Evolutionary conservation across 2,113 vertebrate genomes (phyloP), one percentile per base, ranked within the genome.

Genomic region (Verasper variegatus): DNA sequence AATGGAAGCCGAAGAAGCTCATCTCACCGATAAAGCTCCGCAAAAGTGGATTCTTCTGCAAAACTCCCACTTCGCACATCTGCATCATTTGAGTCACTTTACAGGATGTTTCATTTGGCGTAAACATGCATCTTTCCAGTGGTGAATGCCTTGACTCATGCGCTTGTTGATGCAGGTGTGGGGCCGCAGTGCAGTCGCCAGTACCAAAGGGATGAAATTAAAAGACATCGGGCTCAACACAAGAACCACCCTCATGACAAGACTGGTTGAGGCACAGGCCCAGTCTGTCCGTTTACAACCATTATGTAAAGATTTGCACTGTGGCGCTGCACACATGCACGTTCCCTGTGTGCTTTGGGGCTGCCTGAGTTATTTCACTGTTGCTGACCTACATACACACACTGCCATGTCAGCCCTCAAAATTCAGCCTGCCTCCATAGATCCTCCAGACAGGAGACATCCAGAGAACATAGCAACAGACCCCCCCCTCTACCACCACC

Each of bases 401-500:
- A 65, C 35, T 86, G 81, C 85, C 67, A 71, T 87, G 91, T 91
- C 84, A 91, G 88, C 78, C 88, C 81, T 86, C 80, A 79, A 14
- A 84, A 89, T 71, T 74, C 86, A 86, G 80, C 79, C 91, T 71
- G 51, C 74, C 21, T 14, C 85, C 76, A 72, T 72, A 76, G 80
- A 85, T 84, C 70, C 87, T 76, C 78, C 77, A 92, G 76, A 92
- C 74, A 59, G 84, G 83, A 91, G 80, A 83, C 88, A 89, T 81
- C 84, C 86, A 90, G 71, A 72, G 83, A 92, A 89, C 90, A 91
- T 86, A 90, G 88, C 91, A 91, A 91, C 86, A 85, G 86, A 86
- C 85, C 89, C 88, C 88, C 86, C 54, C 72, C 37, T 40, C 40
- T 40, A 40, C 40, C 10, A 40, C 10, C 40, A 40, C 40, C 40